phyloP scores from a whole-genome alignment of 2,113 vertebrate species.

The Syngnathus typhle region DNA sequence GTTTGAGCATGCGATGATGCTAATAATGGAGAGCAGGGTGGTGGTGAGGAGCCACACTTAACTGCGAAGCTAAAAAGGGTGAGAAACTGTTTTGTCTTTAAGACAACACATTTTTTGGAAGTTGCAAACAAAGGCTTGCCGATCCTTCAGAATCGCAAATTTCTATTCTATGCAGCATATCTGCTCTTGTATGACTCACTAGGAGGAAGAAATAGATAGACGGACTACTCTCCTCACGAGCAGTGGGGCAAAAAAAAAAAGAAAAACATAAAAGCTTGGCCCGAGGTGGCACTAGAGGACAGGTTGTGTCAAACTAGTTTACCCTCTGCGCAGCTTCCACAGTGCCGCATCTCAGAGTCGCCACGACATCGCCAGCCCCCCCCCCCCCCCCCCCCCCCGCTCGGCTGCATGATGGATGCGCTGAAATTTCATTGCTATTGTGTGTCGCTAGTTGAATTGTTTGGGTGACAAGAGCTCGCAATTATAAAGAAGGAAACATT shows the following conservation, averaged over 20 bases:
- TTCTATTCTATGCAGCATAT: not conserved
- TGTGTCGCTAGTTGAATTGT: not conserved
- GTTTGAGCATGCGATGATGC: conserved; percentile 33
- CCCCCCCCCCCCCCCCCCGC: not conserved
- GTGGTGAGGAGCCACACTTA: conserved; percentile 33
- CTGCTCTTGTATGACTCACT: not conserved
- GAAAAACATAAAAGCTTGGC: conserved; percentile 1
- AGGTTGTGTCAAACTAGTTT: conserved; percentile 1
- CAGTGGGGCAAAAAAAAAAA: not conserved
- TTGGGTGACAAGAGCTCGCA: too few species aligned
- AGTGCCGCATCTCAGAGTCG: conserved; percentile 2
- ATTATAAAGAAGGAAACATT: too few species aligned
- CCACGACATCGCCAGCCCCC: not conserved
- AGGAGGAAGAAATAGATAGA: conserved; percentile 1
- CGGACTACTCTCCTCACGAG: not conserved
- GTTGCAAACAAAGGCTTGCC: conserved; percentile 1
- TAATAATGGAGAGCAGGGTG: conserved; percentile 35
- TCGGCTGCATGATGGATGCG: not conserved
- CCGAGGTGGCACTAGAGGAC: conserved; percentile 4
- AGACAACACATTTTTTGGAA: not conserved
- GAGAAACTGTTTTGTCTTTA: conserved; percentile 28
- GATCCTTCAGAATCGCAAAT: not conserved
- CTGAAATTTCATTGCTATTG: not conserved
- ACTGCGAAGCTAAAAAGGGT: conserved; percentile 30
- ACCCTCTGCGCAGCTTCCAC: not conserved